Conservation (phyloP, 2,113 vertebrate species). For the Pangasianodon hypophthalmus region DNA sequence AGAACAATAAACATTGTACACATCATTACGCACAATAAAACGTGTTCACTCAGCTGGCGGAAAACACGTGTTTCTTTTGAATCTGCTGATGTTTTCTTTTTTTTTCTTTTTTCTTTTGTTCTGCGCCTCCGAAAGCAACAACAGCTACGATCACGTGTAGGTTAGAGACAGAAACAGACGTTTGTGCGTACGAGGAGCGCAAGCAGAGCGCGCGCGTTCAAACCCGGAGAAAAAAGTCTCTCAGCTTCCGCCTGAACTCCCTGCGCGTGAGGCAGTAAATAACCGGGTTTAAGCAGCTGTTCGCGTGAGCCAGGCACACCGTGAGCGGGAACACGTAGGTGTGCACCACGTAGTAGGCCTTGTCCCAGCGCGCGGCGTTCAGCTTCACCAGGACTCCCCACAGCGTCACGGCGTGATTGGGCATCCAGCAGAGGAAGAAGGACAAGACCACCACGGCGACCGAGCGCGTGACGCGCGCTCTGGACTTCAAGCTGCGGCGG, state of each 20-base stretch:
- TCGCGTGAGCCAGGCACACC: conserved; percentile 77
- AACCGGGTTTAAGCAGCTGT: conserved; percentile 79
- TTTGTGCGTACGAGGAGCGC: background rate
- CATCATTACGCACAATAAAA: background rate
- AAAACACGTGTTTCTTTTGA: background rate
- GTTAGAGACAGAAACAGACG: background rate
- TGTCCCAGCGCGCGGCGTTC: conserved; percentile 72
- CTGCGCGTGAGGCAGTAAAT: conserved; percentile 77
- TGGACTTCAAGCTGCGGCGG: conserved; percentile 66
- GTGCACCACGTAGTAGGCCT: conserved; percentile 73
- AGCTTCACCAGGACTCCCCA: conserved; percentile 80
- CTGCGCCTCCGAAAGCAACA: background rate
- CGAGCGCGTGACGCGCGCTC: conserved; percentile 66
- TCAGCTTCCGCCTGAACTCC: conserved; percentile 73
- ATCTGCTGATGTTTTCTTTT: background rate
- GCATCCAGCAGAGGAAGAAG: conserved; percentile 75
- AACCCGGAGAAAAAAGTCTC: conserved; percentile 58
- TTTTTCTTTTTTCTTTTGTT: too few species aligned
- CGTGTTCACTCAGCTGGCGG: background rate
- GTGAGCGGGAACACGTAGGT: conserved; percentile 78
- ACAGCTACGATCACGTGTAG: background rate
- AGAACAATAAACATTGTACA: background rate
- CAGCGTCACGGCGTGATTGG: conserved; percentile 74
- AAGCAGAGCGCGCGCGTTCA: conserved; percentile 33
- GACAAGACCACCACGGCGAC: conserved; percentile 67